A percentile compares a stretch with the other conserved stretches of the same genome.
These are phyloP conservation scores for Limanda limanda DNA, from an alignment of 2,113 vertebrate genomes.

Conservation along the genomic window DNA sequence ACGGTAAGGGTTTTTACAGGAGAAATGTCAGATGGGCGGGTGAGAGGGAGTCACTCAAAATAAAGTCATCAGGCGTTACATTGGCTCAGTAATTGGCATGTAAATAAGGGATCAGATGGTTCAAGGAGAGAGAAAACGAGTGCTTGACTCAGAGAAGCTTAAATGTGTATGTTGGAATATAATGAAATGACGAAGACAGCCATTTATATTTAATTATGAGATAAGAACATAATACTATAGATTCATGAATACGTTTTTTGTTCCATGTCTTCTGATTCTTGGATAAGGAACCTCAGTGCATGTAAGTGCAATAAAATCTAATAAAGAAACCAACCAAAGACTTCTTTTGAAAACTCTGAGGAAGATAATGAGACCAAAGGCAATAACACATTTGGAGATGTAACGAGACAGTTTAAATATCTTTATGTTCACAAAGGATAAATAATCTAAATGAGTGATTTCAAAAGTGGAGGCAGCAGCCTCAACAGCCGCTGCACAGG, in stretches of 20 bases:
- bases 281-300: conserved; percentile 20
- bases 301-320: conserved; percentile 21
- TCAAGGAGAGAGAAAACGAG: conserved; percentile 1
- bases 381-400: conserved; percentile 58
- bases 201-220: not conserved
- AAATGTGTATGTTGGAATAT: too few relatives aligned
- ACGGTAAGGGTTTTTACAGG: conserved; percentile 69
- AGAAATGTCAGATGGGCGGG: conserved; percentile 49
- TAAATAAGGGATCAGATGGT: conserved; percentile 52
- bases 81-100: conserved; percentile 41
- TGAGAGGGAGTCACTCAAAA: conserved; percentile 7
- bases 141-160: not conserved
- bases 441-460: conserved; percentile 65
- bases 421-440: conserved; percentile 38
- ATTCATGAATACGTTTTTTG: not conserved
- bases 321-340: conserved; percentile 37
- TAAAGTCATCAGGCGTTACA: not conserved
- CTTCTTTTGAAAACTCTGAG: conserved; percentile 31
- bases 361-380: conserved; percentile 53
- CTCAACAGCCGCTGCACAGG: conserved; percentile 21
- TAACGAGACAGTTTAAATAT: conserved; percentile 65
- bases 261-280: not conserved
- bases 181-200: not conserved
- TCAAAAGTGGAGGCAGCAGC: conserved; percentile 51
- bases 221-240: not conserved